These are phyloP conservation scores for Forbesichthys papilliferus DNA, from an alignment of 2,113 vertebrate species.

Conservation along the genomic window DNA sequence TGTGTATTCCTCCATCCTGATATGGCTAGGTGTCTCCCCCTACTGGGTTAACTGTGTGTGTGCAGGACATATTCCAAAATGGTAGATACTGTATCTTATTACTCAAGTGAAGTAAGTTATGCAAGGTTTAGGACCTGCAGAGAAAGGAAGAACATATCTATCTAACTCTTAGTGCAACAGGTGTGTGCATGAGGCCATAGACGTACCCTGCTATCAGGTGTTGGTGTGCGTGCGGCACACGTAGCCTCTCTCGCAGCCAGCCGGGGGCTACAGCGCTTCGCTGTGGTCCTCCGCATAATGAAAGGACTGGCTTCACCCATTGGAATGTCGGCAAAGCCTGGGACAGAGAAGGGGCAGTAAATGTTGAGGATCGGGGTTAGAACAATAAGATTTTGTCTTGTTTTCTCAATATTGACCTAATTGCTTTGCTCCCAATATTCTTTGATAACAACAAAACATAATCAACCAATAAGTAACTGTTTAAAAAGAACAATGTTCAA, in stretches of 20 bases:
- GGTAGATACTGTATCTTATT: too few relatives aligned
- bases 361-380: neutral
- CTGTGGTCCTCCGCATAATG: constrained; percentile 77
- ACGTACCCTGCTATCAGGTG: constrained; percentile 48
- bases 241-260: constrained; percentile 56
- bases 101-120: too few relatives aligned
- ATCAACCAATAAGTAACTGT: neutral
- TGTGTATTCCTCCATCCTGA: neutral
- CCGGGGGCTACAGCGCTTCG: constrained; percentile 75
- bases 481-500: neutral
- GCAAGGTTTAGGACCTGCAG: too few relatives aligned
- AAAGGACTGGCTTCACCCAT: constrained; percentile 79
- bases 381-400: neutral
- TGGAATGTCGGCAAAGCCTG: constrained; percentile 86
- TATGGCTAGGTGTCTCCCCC: neutral
- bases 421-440: neutral
- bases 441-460: neutral
- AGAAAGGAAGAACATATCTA: too few relatives aligned
- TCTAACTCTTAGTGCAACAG: too few relatives aligned
- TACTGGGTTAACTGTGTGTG: neutral
- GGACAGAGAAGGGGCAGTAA: neutral
- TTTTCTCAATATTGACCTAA: neutral
- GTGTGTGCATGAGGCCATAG: constrained; percentile 49
- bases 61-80: neutral
- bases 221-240: neutral